Evolutionary conservation across 2,113 vertebrate genomes (phyloP).

Genomic region (Heterocephalus glaber): DNA sequence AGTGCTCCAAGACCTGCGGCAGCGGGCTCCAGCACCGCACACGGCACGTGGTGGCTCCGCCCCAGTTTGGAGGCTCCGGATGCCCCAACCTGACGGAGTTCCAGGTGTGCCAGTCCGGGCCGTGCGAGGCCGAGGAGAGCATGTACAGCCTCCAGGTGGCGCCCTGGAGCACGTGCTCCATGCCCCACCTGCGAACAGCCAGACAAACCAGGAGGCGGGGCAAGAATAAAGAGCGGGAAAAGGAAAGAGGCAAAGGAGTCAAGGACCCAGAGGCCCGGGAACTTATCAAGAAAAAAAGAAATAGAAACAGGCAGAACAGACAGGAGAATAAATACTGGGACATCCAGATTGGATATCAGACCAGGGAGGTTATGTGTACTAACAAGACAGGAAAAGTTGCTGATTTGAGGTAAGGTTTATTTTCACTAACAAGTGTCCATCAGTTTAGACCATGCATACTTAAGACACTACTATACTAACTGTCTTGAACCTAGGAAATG

Average conservation of each 20-base stretch:
- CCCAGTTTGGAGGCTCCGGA: conserved; percentile 90
- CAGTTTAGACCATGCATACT: background rate
- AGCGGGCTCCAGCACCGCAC: conserved; percentile 93
- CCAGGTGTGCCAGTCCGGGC: conserved; percentile 90
- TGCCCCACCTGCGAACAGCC: conserved; percentile 84
- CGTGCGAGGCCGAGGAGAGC: conserved; percentile 89
- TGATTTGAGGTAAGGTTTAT: conserved; percentile 88
- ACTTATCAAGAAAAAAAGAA: conserved; percentile 96
- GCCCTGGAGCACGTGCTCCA: conserved; percentile 89
- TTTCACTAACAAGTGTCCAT: background rate
- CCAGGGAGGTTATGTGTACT: conserved; percentile 91
- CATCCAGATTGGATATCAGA: conserved; percentile 96
- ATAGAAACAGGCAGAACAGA: conserved; percentile 93
- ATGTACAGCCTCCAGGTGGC: conserved; percentile 92
- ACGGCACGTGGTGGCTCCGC: conserved; percentile 91
- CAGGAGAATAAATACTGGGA: conserved; percentile 96
- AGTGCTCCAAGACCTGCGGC: conserved; percentile 95
- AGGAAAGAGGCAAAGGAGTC: conserved; percentile 86
- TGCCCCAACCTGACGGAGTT: conserved; percentile 97
- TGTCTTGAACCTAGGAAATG: background rate
- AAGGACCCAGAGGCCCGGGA: conserved; percentile 95
- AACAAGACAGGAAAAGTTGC: conserved; percentile 93
- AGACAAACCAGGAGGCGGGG: conserved; percentile 90
- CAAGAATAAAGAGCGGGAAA: conserved; percentile 91
- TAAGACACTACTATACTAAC: background rate